A percentile compares a stretch with the other conserved stretches of the same genome.
Conservation (phyloP, 2,888 invertebrate species). For the Polyommatus icarus region DNA sequence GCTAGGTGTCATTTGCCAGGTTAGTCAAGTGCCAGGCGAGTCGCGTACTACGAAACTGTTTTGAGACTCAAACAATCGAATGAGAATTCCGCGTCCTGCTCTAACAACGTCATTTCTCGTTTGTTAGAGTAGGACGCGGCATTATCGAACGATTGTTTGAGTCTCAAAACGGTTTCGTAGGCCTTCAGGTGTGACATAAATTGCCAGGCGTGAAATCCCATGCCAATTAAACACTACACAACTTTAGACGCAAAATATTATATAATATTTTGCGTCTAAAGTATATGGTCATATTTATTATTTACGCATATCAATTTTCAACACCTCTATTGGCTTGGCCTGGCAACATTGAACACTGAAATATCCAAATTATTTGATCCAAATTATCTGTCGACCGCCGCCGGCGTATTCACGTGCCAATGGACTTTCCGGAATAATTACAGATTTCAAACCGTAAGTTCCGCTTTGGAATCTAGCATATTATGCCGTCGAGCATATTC, state of each 20-base stretch:
- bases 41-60: too few relatives aligned
- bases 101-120: too few relatives aligned
- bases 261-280: too few relatives aligned
- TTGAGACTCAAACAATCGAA: too few relatives aligned
- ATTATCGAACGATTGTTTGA: too few relatives aligned
- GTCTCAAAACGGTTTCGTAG: too few relatives aligned
- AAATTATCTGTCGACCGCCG: neutral
- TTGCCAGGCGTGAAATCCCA: neutral
- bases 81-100: too few relatives aligned
- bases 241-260: neutral
- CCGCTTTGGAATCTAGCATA: neutral
- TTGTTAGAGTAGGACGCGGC: too few relatives aligned
- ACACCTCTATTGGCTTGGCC: neutral
- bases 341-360: neutral
- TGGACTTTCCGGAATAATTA: neutral
- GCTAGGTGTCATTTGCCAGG: neutral
- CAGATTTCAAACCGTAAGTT: neutral
- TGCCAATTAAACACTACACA: neutral
- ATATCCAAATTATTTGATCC: conserved; percentile 1
- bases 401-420: neutral
- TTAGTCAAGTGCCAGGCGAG: neutral
- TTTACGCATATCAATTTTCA: neutral
- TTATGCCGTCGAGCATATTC: too few relatives aligned
- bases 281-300: neutral
- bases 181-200: neutral